Conservation (phyloP, 2,888 invertebrate genomes). For the Minunthozetes semirufus region DNA sequence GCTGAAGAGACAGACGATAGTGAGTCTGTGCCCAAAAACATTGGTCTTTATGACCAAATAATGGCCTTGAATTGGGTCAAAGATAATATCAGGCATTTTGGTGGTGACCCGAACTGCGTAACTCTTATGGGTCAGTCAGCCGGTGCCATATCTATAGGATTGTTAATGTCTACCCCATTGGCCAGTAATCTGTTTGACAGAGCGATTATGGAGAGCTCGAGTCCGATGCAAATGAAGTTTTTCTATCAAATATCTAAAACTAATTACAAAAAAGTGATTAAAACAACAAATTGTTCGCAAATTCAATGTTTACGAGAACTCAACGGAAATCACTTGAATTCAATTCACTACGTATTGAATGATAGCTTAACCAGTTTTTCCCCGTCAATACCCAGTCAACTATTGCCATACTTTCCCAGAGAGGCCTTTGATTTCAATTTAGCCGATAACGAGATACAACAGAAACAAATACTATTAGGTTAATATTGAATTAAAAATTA, state of each 20-base stretch:
- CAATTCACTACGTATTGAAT: conserved; percentile 3
- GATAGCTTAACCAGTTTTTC: conserved; percentile 21
- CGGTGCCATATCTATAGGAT: conserved; percentile 35
- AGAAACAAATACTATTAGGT: conserved; percentile 30
- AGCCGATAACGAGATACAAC: background rate
- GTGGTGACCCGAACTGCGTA: conserved; percentile 33
- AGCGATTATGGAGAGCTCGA: conserved; percentile 28
- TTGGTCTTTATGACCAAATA: conserved; percentile 34
- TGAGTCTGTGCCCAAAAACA: background rate
- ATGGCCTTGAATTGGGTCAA: conserved; percentile 35
- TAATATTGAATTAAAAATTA: background rate
- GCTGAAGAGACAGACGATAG: background rate
- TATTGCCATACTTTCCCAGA: conserved; percentile 20
- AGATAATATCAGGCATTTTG: conserved; percentile 32
- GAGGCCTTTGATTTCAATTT: conserved; percentile 8
- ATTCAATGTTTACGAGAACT: conserved; percentile 18
- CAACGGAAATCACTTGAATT: background rate
- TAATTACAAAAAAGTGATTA: background rate
- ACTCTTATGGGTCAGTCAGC: conserved; percentile 37
- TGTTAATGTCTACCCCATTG: conserved; percentile 22
- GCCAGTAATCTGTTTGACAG: conserved; percentile 29
- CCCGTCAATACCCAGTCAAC: conserved; percentile 26
- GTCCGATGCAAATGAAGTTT: conserved; percentile 33
- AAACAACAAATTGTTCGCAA: conserved; percentile 24
- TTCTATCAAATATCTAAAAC: conserved; percentile 10